Percentiles rank a stretch among this genome's conserved stretches.
Evolutionary conservation across 2,113 vertebrate species (phyloP).

Genomic region (Oncorhynchus kisutch): DNA sequence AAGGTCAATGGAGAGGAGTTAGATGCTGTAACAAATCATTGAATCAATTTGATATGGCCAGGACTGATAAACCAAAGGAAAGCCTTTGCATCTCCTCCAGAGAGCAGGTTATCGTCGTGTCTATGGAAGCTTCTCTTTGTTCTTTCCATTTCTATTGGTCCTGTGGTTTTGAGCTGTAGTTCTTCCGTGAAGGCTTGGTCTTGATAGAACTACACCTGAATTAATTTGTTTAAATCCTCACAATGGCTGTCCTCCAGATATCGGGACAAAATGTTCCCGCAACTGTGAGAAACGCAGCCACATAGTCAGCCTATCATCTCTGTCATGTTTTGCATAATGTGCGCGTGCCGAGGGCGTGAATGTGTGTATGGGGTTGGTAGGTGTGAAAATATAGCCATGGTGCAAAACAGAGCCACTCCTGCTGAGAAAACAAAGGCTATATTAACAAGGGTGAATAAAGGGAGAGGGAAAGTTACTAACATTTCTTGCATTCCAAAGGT

Average conservation of each 20-base stretch:
- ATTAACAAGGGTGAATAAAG: slow-evolving; percentile 5
- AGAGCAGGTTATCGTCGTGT: slow-evolving; percentile 36
- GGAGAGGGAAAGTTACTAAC: slow-evolving; percentile 27
- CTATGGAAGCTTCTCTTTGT: slow-evolving; percentile 2
- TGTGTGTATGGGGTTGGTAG: not conserved
- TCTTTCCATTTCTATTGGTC: slow-evolving; percentile 35
- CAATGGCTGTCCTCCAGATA: slow-evolving; percentile 36
- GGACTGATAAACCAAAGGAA: not conserved
- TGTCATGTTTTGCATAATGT: not conserved
- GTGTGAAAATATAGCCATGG: not conserved
- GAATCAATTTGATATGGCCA: too few species aligned
- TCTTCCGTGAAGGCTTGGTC: not conserved
- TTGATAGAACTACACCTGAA: slow-evolving; percentile 22
- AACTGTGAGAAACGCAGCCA: slow-evolving; percentile 25
- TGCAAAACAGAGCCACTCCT: not conserved
- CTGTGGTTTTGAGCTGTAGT: slow-evolving; percentile 2
- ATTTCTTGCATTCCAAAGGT: slow-evolving; percentile 63
- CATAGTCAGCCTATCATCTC: not conserved
- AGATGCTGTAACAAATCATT: too few species aligned
- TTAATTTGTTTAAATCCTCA: slow-evolving; percentile 28
- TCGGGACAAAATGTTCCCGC: slow-evolving; percentile 16
- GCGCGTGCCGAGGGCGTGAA: slow-evolving; percentile 9
- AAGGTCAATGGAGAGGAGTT: too few species aligned
- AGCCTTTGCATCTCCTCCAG: not conserved
- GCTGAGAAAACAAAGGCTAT: slow-evolving; percentile 27